phyloP scores from a whole-genome alignment of 2,113 vertebrate genomes.

The Passer domesticus region DNA sequence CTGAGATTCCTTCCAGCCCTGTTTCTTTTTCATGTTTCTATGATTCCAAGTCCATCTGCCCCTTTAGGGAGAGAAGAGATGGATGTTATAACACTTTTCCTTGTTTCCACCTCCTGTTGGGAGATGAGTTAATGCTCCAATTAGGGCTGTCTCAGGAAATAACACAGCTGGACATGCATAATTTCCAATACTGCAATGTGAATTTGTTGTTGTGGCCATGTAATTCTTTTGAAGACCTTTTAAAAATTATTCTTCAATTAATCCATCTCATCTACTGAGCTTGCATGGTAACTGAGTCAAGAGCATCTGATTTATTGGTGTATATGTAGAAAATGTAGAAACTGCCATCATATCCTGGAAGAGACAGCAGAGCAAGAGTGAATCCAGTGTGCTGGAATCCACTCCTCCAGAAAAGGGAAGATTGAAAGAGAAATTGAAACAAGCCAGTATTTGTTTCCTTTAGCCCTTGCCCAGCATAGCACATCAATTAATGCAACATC shows the following conservation, averaged over 20 bases:
- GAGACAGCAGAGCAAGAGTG: background rate
- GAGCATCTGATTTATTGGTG: background rate
- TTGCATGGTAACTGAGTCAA: background rate
- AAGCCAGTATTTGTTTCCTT: background rate
- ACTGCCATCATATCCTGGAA: background rate
- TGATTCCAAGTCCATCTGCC: constrained; percentile 45
- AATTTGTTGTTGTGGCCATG: background rate
- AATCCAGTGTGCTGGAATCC: background rate
- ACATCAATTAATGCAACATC: background rate
- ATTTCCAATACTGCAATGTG: background rate
- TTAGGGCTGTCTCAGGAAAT: background rate
- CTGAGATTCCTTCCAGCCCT: background rate
- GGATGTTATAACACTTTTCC: background rate
- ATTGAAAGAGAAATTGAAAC: background rate
- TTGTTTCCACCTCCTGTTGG: background rate
- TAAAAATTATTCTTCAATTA: background rate
- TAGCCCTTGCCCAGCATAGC: background rate
- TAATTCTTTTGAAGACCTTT: background rate
- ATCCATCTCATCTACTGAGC: background rate
- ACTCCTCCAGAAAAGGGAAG: background rate
- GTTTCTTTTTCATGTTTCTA: constrained; percentile 5
- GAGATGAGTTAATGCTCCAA: background rate
- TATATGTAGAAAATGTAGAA: background rate
- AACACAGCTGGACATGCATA: background rate
- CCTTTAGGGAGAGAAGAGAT: background rate